phyloP scores from a whole-genome alignment of 2,113 vertebrate genomes.

The Turdus rufiventris region DNA sequence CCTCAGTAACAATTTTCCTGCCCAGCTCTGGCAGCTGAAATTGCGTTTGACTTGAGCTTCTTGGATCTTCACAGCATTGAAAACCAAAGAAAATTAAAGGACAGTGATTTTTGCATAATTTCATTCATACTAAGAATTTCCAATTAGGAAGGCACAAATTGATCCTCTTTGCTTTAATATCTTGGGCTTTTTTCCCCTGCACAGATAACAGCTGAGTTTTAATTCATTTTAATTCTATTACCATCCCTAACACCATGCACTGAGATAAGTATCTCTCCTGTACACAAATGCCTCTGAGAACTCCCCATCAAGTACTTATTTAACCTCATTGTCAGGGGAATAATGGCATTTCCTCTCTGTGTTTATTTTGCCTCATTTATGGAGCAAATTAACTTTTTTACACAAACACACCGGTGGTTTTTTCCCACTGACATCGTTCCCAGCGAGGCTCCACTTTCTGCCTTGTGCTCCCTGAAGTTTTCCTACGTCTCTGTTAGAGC shows the following conservation, averaged over 20 bases:
- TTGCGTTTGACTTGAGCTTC: background rate
- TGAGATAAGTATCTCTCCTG: constrained; percentile 47
- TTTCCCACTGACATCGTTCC: background rate
- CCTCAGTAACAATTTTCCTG: background rate
- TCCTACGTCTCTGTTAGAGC: background rate
- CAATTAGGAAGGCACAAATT: constrained; percentile 51
- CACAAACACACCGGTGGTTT: background rate
- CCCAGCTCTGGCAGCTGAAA: background rate
- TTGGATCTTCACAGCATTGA: background rate
- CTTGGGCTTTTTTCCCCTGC: background rate
- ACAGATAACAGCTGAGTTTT: constrained; percentile 48
- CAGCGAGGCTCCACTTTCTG: background rate
- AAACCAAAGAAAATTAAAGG: constrained; percentile 49
- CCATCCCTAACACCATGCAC: constrained; percentile 12
- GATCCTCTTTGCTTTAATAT: constrained; percentile 56
- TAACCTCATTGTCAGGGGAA: constrained; percentile 23
- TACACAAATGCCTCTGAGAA: constrained; percentile 42
- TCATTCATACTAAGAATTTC: constrained; percentile 34
- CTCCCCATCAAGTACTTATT: constrained; percentile 18
- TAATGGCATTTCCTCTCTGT: constrained; percentile 19
- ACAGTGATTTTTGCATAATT: constrained; percentile 46
- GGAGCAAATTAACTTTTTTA: constrained; percentile 31
- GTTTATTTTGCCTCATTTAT: constrained; percentile 41
- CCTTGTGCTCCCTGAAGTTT: background rate
- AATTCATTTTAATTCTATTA: constrained; percentile 64